A percentile compares a stretch with the other conserved stretches of the same genome.
Conservation (phyloP, 2,888 invertebrate species). For the Busseola fusca region DNA sequence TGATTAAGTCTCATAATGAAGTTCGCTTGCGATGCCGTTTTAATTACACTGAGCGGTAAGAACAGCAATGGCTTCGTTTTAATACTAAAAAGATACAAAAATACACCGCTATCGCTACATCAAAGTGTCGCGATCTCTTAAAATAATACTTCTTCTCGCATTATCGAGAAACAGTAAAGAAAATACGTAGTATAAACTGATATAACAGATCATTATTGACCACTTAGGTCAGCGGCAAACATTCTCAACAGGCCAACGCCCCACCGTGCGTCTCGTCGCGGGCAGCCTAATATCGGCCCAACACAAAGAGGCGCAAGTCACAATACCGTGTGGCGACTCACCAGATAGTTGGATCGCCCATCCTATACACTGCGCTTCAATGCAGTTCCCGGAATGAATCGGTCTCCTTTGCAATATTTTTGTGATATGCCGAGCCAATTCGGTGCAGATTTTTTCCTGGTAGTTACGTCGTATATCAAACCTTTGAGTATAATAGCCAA, state of each 20-base stretch:
- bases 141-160: slow-evolving; percentile 65
- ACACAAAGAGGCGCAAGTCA: slow-evolving; percentile 66
- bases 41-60: slow-evolving; percentile 76
- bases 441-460: slow-evolving; percentile 76
- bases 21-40: slow-evolving; percentile 81
- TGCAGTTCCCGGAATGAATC: slow-evolving; percentile 87
- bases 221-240: slow-evolving; percentile 87
- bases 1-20: slow-evolving; percentile 83
- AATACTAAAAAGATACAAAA: slow-evolving; percentile 60
- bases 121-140: slow-evolving; percentile 63
- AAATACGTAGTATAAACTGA: slow-evolving; percentile 78
- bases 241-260: slow-evolving; percentile 87
- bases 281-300: slow-evolving; percentile 71
- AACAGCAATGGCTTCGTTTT: slow-evolving; percentile 61
- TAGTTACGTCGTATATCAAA: slow-evolving; percentile 61
- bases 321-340: slow-evolving; percentile 67
- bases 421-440: slow-evolving; percentile 78
- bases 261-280: slow-evolving; percentile 73
- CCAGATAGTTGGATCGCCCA: slow-evolving; percentile 71
- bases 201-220: slow-evolving; percentile 87
- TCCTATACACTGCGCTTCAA: slow-evolving; percentile 81
- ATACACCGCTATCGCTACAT: slow-evolving; percentile 60
- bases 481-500: slow-evolving; percentile 47
- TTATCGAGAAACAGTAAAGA: slow-evolving; percentile 76
- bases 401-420: slow-evolving; percentile 85